These are phyloP conservation scores for Bruchidius siliquastri DNA, from an alignment of 2,888 invertebrate genomes.

Conservation along the genomic window DNA sequence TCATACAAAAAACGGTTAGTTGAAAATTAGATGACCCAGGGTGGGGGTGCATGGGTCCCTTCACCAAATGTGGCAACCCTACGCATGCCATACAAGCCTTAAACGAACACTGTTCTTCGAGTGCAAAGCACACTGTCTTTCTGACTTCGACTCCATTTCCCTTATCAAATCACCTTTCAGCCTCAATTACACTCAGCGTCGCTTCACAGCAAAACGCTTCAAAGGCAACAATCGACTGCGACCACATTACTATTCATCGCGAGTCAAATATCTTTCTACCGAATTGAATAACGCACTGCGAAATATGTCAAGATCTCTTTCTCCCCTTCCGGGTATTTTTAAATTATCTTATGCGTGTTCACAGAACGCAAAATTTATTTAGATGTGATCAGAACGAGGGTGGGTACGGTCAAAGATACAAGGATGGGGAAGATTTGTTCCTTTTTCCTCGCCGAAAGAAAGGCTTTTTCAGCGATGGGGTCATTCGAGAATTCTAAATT, in stretches of 20 bases:
- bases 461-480: neutral
- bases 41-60: too few species aligned
- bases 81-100: too few species aligned
- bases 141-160: conserved; percentile 38
- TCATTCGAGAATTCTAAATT: neutral
- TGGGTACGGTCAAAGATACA: neutral
- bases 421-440: neutral
- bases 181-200: neutral
- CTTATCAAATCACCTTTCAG: neutral
- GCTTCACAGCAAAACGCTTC: neutral
- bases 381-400: conserved; percentile 7
- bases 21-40: too few species aligned
- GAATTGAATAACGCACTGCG: neutral
- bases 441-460: neutral
- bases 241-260: neutral
- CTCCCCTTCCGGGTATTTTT: conserved; percentile 20
- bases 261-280: neutral
- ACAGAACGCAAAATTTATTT: conserved; percentile 20
- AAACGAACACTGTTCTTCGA: too few species aligned
- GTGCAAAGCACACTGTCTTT: conserved; percentile 43
- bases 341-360: conserved; percentile 29
- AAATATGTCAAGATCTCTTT: conserved; percentile 9
- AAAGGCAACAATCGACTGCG: neutral
- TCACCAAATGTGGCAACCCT: too few species aligned
- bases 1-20: too few species aligned